Evolutionary conservation across 1,140 invertebrate species (phyloP), one percentile per base, ranked within the genome.

Genomic region (Grapholita molesta): DNA sequence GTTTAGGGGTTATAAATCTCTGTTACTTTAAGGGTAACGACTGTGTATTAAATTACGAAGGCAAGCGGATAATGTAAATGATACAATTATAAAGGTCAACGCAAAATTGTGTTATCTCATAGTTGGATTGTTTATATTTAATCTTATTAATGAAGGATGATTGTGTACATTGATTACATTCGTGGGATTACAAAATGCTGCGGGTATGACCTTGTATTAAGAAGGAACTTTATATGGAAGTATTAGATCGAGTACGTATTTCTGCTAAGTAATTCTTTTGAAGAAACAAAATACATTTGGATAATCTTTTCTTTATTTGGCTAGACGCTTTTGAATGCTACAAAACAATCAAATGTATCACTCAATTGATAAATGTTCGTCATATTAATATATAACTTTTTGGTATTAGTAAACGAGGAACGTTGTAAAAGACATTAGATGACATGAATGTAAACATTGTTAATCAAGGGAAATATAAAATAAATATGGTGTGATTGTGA

Each of bases 1-100:
- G 77, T 69, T 89, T 90, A 87, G 81, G 86, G 85, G 78, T 77
- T 79, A 90, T 89, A 89, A 90, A 90, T 90, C 86, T 85, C 71
- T 82, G 83, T 86, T 86, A 82, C 82, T 84, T 77, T 72, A 78
- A 79, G 79, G 82, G 83, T 77, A 76, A 70, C 66, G 74, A 68
- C 79, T 76, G 72, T 82, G 83, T 81, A 88, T 77, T 82, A 73
- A 73, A 86, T 90, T 86, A 85, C 66, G 32, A 57, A 75, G 78
- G 73, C 70, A 71, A 61, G 70, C 57, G 72, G 70, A 82, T 88
- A 85, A 87, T 79, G 68, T 70, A 70, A 69, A 75, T 84, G 78
- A 86, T 84, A 68, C 67, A 77, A 88, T 89, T 89, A 86, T 70
- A 68, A 72, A 88, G 84, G 84, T 85, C 84, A 85, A 75, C 71